Base-by-base conservation (phyloP, 2,797 vertebrate genomes). In the Helicolenus hilgendorfi region DNA sequence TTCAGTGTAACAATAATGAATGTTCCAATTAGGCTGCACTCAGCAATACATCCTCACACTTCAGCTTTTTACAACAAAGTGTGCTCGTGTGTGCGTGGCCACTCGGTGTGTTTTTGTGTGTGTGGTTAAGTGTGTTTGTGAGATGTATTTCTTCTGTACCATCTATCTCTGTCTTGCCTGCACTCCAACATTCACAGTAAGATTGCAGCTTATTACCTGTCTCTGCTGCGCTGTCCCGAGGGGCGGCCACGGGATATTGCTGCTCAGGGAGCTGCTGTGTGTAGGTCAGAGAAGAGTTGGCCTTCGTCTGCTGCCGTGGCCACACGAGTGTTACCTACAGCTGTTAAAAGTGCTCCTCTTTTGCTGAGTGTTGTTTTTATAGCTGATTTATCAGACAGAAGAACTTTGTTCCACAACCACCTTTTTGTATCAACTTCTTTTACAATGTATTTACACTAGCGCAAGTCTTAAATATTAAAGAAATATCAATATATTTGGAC, bases 151-250 rank as follows among this genome's bases (percentile, higher is more conserved):
- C 72, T 84, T 71, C 81, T 88, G 78, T 92, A 56, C 89, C 87
- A 92, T 94, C 85, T 85, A 83, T 95, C 93, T 94, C 71, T 94
- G 94, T 93, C 91, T 63, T 6, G 29, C 85, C 83, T 83, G 74
- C 72, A 63, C 87, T 79, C 85, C 72, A 81, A 67, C 91, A 92
- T 93, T 88, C 89, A 77, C 84, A 84, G 85, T 89, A 56, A 88
- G 91, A 94, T 91, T 93, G 89, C 89, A 90, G 90, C 88, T 93
- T 93, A 93, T 95, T 95, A 94, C 88, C 89, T 77, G 88, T 92
- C 91, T 76, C 11, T 83, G 80, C 89, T 45, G 41, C 72, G 77
- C 33, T 33, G 75, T 92, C 91, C 88, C 78, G 13, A 63, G 92
- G 91, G 92, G 31, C 18, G 3, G 56, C 87, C 71, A 3, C 29